Conservation (phyloP, 2,113 vertebrate species). For the Phasianus colchicus region DNA sequence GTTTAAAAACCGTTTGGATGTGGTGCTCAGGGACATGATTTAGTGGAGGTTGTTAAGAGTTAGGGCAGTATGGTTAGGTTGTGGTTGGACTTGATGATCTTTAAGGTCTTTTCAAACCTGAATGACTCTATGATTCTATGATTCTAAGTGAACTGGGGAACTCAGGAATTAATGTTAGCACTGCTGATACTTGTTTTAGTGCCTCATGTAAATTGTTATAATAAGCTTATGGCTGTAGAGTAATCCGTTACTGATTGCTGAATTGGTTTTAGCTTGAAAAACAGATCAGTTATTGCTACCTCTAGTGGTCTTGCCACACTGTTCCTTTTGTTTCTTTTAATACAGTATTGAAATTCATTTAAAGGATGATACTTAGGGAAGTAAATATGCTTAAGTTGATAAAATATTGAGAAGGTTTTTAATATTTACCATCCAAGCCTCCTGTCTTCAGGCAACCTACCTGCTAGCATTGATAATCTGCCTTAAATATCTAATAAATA, state of each 20-base stretch:
- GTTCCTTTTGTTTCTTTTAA: background rate
- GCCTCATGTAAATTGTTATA: background rate
- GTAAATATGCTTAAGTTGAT: background rate
- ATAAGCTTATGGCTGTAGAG: background rate
- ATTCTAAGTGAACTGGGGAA: background rate
- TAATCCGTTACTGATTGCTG: background rate
- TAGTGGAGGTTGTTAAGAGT: too few species aligned
- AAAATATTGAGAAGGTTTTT: background rate
- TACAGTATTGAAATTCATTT: background rate
- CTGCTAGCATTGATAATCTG: background rate
- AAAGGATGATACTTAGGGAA: background rate
- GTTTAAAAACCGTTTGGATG: too few species aligned
- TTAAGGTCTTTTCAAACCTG: too few species aligned
- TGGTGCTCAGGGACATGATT: too few species aligned
- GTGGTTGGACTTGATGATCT: too few species aligned
- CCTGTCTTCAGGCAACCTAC: background rate
- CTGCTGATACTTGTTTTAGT: background rate
- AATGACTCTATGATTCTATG: too few species aligned
- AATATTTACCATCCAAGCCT: background rate
- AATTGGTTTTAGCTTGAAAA: background rate
- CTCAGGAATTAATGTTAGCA: background rate
- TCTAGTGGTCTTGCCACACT: background rate
- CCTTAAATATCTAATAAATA: background rate
- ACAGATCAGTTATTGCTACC: background rate
- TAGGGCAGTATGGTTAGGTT: too few species aligned